Evolutionary conservation across 2,888 invertebrate species (phyloP).

Genomic region (Sesia bembeciformis): DNA sequence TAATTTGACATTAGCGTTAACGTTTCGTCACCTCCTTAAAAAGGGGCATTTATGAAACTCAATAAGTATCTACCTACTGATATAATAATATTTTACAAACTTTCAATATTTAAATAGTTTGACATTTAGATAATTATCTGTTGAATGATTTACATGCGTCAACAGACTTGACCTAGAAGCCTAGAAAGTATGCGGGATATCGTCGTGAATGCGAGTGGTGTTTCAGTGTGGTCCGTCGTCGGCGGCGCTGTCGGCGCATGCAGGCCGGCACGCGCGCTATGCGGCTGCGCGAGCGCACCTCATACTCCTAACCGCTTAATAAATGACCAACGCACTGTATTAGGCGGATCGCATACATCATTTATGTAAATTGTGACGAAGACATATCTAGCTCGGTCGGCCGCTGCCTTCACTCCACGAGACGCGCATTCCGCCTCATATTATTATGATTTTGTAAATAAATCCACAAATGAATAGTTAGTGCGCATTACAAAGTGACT

Average conservation of each 20-base stretch:
- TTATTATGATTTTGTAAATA: slow-evolving; percentile 34
- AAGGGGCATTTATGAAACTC: too few relatives aligned
- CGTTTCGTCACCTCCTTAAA: neutral
- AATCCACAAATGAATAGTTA: slow-evolving; percentile 39
- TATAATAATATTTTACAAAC: neutral
- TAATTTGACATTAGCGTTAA: neutral
- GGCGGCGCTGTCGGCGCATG: slow-evolving; percentile 51
- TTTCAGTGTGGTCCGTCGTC: slow-evolving; percentile 59
- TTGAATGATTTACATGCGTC: slow-evolving; percentile 50
- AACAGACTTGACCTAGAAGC: slow-evolving; percentile 50
- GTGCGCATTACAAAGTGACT: slow-evolving; percentile 7
- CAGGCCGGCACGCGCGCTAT: slow-evolving; percentile 62
- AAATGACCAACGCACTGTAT: slow-evolving; percentile 65
- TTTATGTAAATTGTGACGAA: slow-evolving; percentile 75
- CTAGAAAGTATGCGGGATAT: slow-evolving; percentile 19
- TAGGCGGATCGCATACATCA: slow-evolving; percentile 72
- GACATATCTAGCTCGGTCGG: slow-evolving; percentile 64
- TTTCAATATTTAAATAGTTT: neutral
- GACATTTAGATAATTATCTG: slow-evolving; percentile 35
- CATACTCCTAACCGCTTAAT: slow-evolving; percentile 53
- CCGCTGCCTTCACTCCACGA: slow-evolving; percentile 59
- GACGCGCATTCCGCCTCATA: slow-evolving; percentile 57
- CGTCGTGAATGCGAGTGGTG: slow-evolving; percentile 17
- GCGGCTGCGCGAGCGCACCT: slow-evolving; percentile 41
- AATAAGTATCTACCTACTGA: too few relatives aligned